Evolutionary conservation across 2,113 vertebrate species (phyloP).

Genomic region (Archocentrus centrarchus): DNA sequence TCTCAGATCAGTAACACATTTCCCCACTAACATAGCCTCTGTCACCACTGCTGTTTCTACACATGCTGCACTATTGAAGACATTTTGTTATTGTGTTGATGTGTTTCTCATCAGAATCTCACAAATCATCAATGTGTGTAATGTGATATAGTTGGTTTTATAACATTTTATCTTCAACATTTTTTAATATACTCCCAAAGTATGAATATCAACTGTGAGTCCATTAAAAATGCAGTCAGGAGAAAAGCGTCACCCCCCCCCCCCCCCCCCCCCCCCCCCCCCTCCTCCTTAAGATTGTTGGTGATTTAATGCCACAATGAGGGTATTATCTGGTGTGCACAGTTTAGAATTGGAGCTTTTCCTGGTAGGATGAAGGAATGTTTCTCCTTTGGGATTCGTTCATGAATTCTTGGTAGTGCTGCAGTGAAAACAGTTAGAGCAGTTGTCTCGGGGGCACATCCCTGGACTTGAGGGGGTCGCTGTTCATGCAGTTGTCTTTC

Average conservation of each 20-base stretch:
- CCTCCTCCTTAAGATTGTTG: not conserved
- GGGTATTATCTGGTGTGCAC: not conserved
- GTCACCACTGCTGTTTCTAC: too few species aligned
- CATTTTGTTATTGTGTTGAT: too few species aligned
- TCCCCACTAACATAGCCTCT: too few species aligned
- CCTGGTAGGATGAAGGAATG: not conserved
- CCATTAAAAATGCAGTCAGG: not conserved
- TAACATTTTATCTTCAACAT: not conserved
- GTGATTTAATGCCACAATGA: not conserved
- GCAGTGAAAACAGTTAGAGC: conserved; percentile 3
- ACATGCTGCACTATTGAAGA: too few species aligned
- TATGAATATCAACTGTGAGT: not conserved
- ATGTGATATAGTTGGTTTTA: too few species aligned
- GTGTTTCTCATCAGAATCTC: too few species aligned
- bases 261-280: too few species aligned
- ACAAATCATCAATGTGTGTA: not conserved
- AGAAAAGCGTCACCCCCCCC: not conserved
- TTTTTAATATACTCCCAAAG: not conserved
- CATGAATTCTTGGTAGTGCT: not conserved
- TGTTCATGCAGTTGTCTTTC: not conserved
- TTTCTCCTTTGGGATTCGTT: conserved; percentile 11
- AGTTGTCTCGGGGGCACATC: conserved; percentile 9
- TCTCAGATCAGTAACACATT: too few species aligned
- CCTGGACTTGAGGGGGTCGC: not conserved
- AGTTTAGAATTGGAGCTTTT: not conserved